These are phyloP conservation scores for Drosophila malerkotliana DNA, from an alignment of 1,140 invertebrate species.

Conservation along the genomic window DNA sequence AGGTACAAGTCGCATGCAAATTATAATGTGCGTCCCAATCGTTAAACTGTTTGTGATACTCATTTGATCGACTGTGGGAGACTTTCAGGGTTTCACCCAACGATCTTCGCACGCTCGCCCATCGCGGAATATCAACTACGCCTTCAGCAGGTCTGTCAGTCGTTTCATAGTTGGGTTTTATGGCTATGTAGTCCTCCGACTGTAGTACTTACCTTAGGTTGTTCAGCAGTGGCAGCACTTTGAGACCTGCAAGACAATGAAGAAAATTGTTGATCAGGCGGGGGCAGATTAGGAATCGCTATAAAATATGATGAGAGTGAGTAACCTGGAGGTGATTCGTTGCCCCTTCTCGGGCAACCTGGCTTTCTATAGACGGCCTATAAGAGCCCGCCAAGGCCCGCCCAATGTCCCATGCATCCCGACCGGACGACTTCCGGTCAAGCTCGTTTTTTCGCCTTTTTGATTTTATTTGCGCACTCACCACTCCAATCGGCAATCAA, in stretches of 20 bases:
- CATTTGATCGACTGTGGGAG: conserved; percentile 69
- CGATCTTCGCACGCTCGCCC: conserved; percentile 45
- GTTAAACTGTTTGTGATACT: conserved; percentile 77
- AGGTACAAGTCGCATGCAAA: conserved; percentile 54
- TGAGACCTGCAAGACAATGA: conserved; percentile 88
- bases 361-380: conserved; percentile 28
- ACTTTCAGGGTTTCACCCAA: conserved; percentile 70
- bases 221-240: conserved; percentile 91
- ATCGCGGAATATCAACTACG: conserved; percentile 32
- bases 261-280: conserved; percentile 24
- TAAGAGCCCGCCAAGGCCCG: conserved; percentile 41
- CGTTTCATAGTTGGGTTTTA: conserved; percentile 11
- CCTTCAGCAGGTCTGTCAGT: conserved; percentile 20
- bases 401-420: conserved; percentile 65
- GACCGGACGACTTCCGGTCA: conserved; percentile 65
- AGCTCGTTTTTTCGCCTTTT: conserved; percentile 70
- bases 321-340: conserved; percentile 20
- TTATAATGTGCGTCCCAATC: conserved; percentile 39
- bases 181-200: conserved; percentile 24
- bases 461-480: conserved; percentile 72
- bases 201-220: conserved; percentile 89
- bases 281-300: background rate
- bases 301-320: background rate
- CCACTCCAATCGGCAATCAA: conserved; percentile 27
- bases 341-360: conserved; percentile 13